Conservation (phyloP, 2,797 vertebrate species). For the Neostethus bicornis region DNA sequence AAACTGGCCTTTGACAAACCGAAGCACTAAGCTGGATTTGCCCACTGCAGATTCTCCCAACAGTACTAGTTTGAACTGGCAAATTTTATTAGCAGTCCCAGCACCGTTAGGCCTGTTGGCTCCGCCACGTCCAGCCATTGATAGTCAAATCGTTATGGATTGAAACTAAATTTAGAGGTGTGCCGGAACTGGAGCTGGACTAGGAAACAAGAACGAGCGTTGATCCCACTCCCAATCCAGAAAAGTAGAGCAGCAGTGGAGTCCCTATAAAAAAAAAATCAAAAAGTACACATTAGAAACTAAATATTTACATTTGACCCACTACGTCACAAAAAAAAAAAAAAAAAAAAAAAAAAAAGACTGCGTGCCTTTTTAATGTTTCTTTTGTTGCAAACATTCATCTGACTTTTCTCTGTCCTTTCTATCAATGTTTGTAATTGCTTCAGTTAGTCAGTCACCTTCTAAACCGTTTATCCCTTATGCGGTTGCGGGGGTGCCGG, state of each 20-base stretch:
- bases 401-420: no score
- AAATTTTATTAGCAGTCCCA: conserved; percentile 82
- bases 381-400: no score
- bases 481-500: no score
- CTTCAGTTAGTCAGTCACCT: no score
- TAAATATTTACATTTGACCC: not conserved
- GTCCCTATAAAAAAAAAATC: not conserved
- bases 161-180: conserved; percentile 14
- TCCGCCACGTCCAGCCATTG: conserved; percentile 89
- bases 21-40: conserved; percentile 86
- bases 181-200: not conserved
- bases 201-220: conserved; percentile 14
- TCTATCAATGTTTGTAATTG: no score
- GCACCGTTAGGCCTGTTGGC: conserved; percentile 83
- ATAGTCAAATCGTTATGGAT: conserved; percentile 34
- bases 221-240: conserved; percentile 13
- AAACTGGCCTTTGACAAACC: conserved; percentile 88
- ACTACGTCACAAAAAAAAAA: conserved; percentile 8
- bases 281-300: not conserved
- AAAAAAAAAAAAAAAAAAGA: conserved; percentile 31
- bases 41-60: conserved; percentile 86
- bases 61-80: conserved; percentile 87
- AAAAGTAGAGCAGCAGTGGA: not conserved
- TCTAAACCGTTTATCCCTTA: no score
- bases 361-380: no score